phyloP scores from a whole-genome alignment of 30 jellyfish, hydroid and myxozoan genomes.

The Pelagia noctiluca region DNA sequence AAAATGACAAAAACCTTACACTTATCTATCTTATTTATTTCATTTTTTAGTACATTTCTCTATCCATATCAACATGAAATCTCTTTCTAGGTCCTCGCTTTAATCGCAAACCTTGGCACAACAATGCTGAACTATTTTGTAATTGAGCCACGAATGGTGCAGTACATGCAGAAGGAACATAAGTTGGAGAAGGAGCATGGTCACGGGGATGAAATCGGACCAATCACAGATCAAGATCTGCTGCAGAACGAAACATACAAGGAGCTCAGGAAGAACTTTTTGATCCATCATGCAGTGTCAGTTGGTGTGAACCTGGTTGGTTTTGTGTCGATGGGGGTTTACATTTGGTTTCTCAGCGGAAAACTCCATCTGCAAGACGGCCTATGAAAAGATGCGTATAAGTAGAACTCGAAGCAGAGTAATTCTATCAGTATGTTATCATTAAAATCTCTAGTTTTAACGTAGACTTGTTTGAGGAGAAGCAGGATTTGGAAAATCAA shows the following conservation, averaged over 20 bases:
- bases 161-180: conserved; percentile 52
- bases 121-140: conserved; percentile 45
- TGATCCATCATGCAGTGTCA: conserved; percentile 69
- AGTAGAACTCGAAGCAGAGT: not conserved
- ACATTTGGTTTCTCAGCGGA: conserved; percentile 70
- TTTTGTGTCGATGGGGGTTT: conserved; percentile 55
- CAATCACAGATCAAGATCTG: conserved; percentile 51
- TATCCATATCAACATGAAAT: too few species aligned
- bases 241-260: conserved; percentile 65
- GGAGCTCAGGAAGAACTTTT: conserved; percentile 57
- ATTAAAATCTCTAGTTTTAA: too few species aligned
- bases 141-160: conserved; percentile 57
- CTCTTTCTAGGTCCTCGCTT: conserved; percentile 66
- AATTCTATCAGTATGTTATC: not conserved
- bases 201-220: conserved; percentile 77
- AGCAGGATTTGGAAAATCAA: too few species aligned
- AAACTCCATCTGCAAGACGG: conserved; percentile 14
- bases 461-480: too few species aligned
- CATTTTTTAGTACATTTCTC: too few species aligned
- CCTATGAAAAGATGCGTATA: not conserved
- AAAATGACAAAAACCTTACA: not conserved
- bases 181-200: conserved; percentile 78
- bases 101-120: conserved; percentile 34
- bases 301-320: conserved; percentile 61
- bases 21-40: not conserved